Evolutionary conservation across 2,797 vertebrate species (phyloP).

Genomic region (Enteromius trimaculatus): DNA sequence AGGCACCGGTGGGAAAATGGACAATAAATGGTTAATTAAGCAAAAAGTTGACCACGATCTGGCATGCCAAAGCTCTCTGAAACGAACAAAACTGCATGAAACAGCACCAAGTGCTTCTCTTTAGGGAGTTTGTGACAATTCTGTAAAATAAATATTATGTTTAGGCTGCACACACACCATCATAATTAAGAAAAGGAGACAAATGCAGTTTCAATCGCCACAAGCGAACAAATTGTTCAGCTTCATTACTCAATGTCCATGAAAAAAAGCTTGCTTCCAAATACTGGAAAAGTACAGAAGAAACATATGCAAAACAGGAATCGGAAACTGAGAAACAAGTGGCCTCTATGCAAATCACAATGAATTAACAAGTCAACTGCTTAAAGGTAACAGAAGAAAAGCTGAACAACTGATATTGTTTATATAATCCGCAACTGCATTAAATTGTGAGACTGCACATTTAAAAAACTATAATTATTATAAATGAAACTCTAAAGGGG

Average conservation of each 20-base stretch:
- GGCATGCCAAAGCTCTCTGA: neutral
- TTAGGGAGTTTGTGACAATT: neutral
- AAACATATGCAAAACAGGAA: slow-evolving; percentile 45
- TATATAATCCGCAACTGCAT: neutral
- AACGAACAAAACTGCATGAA: neutral
- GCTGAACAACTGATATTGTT: neutral
- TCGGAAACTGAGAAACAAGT: slow-evolving; percentile 13
- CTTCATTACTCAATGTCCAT: neutral
- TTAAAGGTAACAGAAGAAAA: neutral
- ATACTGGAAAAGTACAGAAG: slow-evolving; percentile 8
- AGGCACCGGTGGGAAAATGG: neutral
- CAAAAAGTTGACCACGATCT: neutral
- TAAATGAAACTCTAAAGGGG: neutral
- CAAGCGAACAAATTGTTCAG: neutral
- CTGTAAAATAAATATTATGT: neutral
- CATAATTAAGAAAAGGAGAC: neutral
- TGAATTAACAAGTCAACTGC: slow-evolving; percentile 30
- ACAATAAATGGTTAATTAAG: neutral
- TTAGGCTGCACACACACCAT: neutral
- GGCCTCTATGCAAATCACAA: slow-evolving; percentile 25
- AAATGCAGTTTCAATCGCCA: neutral
- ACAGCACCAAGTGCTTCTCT: neutral
- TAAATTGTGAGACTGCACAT: neutral
- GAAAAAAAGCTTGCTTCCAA: neutral
- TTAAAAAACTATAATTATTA: neutral